phyloP scores from a whole-genome alignment of 2,113 vertebrate genomes.

The Nerophis ophidion region DNA sequence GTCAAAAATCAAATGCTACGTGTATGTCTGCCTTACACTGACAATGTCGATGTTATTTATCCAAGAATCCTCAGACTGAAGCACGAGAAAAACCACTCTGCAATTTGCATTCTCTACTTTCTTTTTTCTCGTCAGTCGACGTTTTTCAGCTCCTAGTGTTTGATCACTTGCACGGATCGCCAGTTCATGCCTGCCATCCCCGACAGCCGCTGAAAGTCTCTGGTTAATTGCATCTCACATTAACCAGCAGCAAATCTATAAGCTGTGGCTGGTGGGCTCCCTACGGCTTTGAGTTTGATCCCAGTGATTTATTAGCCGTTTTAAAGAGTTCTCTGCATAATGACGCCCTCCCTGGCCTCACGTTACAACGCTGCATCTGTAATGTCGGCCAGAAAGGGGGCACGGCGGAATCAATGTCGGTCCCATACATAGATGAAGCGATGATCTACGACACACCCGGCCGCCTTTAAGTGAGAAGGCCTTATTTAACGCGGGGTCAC shows the following conservation, averaged over 20 bases:
- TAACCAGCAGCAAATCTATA: constrained; percentile 40
- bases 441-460: constrained; percentile 60
- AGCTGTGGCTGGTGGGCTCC: constrained; percentile 27
- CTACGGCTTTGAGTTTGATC: constrained; percentile 48
- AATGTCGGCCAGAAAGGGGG: constrained; percentile 59
- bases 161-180: constrained; percentile 1
- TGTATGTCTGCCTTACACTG: too few relatives aligned
- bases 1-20: too few relatives aligned
- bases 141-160: constrained; percentile 8
- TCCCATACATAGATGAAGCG: constrained; percentile 61
- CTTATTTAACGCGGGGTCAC: constrained; percentile 44
- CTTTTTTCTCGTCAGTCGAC: neutral
- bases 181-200: neutral
- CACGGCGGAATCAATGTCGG: constrained; percentile 53
- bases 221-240: constrained; percentile 37
- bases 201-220: constrained; percentile 6
- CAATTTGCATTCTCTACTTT: neutral
- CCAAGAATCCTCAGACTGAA: too few relatives aligned
- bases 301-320: constrained; percentile 56
- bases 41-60: too few relatives aligned
- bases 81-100: too few relatives aligned
- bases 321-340: constrained; percentile 47
- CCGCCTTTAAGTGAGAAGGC: constrained; percentile 41
- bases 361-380: constrained; percentile 38
- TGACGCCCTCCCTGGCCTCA: constrained; percentile 35